Base-by-base conservation (phyloP, 2,797 vertebrate species). In the Pachyuromys duprasi region DNA sequence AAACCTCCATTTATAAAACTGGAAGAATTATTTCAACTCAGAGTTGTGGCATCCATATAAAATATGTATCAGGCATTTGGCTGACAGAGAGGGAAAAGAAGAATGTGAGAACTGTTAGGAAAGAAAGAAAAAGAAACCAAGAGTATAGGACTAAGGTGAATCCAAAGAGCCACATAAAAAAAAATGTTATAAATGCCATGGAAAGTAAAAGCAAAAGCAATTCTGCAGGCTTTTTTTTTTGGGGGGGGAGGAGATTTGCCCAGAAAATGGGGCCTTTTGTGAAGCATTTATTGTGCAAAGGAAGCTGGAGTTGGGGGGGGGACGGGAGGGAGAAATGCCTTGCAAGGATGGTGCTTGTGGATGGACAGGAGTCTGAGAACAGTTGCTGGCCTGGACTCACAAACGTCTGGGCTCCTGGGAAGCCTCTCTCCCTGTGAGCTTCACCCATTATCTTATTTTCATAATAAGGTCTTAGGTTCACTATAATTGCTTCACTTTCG, bases 371-470 rank as follows among this genome's bases (percentile, higher is more conserved):
- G 11, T 84, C 65, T 42, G 31, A 36, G 22, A 26, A 57, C 76
- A 93, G 69, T 18, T 39, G 15, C 26, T 62, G n/a, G 42, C 0
- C 2, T 9, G 33, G 45, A 72, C 65, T 79, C 36, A 62, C 8
- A 7, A 28, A 55, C 6, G 53, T 36, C n/a, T 2, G 12, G 67
- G 28, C 33, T 96, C 88, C 92, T 95, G 88, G 91, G 93, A 96
- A 96, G 74, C n/a, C 57, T 93, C 74, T 62, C 63, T 57, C 49
- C 14, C 42, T 20, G 4, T 8, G 31, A 57, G 33, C 78, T 72
- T 93, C 81, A 86, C 80, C 91, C 91, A 91, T 97, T 96, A 97
- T 42, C 90, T 94, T 55, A 87, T 93, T 96, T 97, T 93, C 74
- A 83, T 97, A 95, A 96, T 92, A 93, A 93, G 81, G 62, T 94